Percentiles rank a stretch among this genome's conserved stretches.
These are phyloP conservation scores for Mustelus asterias DNA, from an alignment of 2,113 vertebrate genomes.

Conservation along the genomic window DNA sequence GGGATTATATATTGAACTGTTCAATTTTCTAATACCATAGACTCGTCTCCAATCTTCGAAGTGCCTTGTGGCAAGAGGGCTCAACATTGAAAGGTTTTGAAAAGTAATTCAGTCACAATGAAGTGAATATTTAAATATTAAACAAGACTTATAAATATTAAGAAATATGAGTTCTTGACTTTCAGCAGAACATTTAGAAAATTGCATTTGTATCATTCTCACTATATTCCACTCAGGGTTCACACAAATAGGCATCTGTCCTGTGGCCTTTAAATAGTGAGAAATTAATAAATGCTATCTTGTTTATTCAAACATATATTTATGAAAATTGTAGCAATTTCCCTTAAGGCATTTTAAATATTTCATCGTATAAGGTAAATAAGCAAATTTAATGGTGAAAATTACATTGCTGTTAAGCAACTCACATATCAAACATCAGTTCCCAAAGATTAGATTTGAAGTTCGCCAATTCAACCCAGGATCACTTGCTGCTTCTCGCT, in stretches of 20 bases:
- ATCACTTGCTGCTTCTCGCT: background rate
- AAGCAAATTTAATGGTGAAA: background rate
- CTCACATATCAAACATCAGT: background rate
- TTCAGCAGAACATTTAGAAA: background rate
- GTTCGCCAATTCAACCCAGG: background rate
- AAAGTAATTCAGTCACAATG: background rate
- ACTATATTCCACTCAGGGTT: background rate
- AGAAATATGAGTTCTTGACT: background rate
- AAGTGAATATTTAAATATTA: constrained; percentile 12
- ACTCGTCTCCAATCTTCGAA: background rate
- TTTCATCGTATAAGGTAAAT: background rate
- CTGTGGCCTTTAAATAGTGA: background rate
- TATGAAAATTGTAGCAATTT: background rate
- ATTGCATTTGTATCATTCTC: background rate
- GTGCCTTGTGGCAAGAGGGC: background rate
- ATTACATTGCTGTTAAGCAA: background rate
- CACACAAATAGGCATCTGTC: background rate
- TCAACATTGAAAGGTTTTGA: background rate
- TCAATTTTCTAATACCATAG: background rate
- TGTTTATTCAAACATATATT: background rate
- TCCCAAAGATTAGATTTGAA: background rate
- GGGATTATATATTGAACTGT: background rate
- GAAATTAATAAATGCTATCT: background rate
- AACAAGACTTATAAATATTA: constrained; percentile 15
- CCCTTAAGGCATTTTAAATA: background rate